Conservation (phyloP, 2,113 vertebrate genomes). For the Lathamus discolor region DNA sequence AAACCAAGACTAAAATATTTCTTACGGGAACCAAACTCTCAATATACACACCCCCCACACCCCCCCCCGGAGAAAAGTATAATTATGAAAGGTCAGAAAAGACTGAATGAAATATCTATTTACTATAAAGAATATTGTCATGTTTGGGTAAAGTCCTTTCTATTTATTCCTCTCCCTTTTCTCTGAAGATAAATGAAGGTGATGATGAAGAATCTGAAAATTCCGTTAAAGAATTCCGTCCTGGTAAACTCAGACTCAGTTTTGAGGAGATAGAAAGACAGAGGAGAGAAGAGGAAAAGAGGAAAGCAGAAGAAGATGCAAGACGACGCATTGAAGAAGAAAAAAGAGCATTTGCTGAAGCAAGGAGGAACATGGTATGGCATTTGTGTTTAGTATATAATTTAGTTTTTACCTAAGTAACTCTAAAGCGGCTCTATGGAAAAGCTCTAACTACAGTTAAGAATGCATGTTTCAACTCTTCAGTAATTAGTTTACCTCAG, state of each 20-base stretch:
- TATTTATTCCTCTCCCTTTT: not conserved
- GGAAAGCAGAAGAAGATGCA: conserved; percentile 87
- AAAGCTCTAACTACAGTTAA: not conserved
- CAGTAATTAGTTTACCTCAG: not conserved
- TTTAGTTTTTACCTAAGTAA: not conserved
- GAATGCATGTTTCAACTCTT: not conserved
- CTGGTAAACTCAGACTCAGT: conserved; percentile 90
- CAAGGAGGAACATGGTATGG: conserved; percentile 90
- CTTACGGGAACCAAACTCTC: not conserved
- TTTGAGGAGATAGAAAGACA: conserved; percentile 95
- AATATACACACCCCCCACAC: fast-evolving
- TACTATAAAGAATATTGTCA: not conserved
- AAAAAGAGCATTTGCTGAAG: conserved; percentile 91
- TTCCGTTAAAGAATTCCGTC: conserved; percentile 65
- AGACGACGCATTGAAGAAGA: conserved; percentile 91
- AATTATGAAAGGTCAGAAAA: not conserved
- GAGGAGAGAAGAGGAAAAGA: conserved; percentile 87
- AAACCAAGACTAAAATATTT: not conserved
- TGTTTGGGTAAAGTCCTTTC: not conserved
- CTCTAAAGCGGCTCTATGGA: not conserved
- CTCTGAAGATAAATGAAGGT: conserved; percentile 60
- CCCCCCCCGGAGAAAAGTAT: not conserved
- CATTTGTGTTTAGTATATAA: not conserved
- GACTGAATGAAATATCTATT: not conserved
- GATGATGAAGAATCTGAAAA: conserved; percentile 61